Percentiles rank a stretch among this genome's conserved stretches.
These are phyloP conservation scores for Euproctis similis DNA, from an alignment of 2,888 invertebrate genomes.

Conservation along the genomic window DNA sequence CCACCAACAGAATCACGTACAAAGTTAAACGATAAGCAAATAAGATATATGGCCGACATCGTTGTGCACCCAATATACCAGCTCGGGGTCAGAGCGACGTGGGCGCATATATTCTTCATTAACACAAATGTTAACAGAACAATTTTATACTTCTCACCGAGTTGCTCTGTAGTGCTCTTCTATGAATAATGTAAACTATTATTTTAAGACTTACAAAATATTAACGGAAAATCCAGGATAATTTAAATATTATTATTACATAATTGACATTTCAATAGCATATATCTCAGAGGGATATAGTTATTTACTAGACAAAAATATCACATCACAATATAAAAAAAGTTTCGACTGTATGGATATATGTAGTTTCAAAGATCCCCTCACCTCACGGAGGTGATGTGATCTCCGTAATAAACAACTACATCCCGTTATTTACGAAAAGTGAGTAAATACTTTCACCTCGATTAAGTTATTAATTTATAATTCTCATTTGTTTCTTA, in stretches of 20 bases:
- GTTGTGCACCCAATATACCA: constrained; percentile 21
- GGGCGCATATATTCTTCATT: constrained; percentile 16
- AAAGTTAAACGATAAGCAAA: constrained; percentile 5
- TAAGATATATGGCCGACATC: constrained; percentile 15
- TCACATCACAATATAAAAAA: no score
- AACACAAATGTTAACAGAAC: constrained; percentile 48
- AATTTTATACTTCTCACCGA: constrained; percentile 57
- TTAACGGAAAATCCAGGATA: neutral
- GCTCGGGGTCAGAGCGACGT: constrained; percentile 28
- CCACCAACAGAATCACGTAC: constrained; percentile 19
- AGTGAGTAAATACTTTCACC: constrained; percentile 44
- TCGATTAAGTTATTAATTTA: constrained; percentile 57
- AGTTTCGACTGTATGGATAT: no score
- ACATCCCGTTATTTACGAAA: constrained; percentile 33
- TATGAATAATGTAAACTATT: constrained; percentile 8
- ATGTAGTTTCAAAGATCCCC: neutral
- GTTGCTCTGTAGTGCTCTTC: constrained; percentile 14
- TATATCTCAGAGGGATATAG: constrained; percentile 31
- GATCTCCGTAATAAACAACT: constrained; percentile 33
- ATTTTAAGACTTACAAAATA: neutral
- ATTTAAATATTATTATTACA: constrained; percentile 32
- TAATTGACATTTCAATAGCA: constrained; percentile 55
- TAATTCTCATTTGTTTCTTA: constrained; percentile 57
- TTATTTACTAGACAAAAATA: constrained; percentile 26
- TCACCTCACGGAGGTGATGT: neutral